These are phyloP conservation scores for Drosophila ogumai DNA, from an alignment of 1,140 invertebrate genomes.

Conservation along the genomic window DNA sequence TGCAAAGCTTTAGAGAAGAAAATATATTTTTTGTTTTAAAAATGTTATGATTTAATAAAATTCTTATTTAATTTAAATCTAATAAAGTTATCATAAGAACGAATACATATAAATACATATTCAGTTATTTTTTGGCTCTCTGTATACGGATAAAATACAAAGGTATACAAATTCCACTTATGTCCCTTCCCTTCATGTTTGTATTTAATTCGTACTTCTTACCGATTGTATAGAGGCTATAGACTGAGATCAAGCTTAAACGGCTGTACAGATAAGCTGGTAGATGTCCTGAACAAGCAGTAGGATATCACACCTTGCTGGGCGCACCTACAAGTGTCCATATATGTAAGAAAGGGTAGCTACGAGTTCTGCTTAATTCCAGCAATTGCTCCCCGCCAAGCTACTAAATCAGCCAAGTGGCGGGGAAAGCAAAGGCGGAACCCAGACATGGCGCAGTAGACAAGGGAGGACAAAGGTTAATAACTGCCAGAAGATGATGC, in stretches of 20 bases:
- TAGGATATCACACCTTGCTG: not conserved
- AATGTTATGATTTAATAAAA: too few relatives aligned
- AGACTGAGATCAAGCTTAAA: not conserved
- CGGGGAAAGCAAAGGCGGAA: not conserved
- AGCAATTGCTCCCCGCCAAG: slow-evolving; percentile 50
- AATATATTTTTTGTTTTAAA: too few relatives aligned
- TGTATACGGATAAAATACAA: not conserved
- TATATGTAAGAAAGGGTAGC: not conserved
- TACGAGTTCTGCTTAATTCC: slow-evolving; percentile 58
- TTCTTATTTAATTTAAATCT: too few relatives aligned
- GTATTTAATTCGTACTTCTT: not conserved
- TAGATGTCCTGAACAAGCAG: too few relatives aligned
- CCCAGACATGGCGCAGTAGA: slow-evolving; percentile 23
- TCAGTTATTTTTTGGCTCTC: too few relatives aligned
- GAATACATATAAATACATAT: too few relatives aligned
- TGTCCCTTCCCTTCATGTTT: not conserved
- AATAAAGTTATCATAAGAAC: too few relatives aligned
- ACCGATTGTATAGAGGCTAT: not conserved
- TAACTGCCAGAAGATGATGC: slow-evolving; percentile 83
- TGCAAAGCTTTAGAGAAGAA: too few relatives aligned
- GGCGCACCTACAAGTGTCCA: not conserved
- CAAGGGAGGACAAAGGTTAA: slow-evolving; percentile 69
- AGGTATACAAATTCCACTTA: not conserved
- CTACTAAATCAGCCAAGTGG: slow-evolving; percentile 58
- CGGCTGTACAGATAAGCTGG: not conserved